Evolutionary conservation across 2,113 vertebrate genomes (phyloP).

Genomic region (Gopherus evgoodei): DNA sequence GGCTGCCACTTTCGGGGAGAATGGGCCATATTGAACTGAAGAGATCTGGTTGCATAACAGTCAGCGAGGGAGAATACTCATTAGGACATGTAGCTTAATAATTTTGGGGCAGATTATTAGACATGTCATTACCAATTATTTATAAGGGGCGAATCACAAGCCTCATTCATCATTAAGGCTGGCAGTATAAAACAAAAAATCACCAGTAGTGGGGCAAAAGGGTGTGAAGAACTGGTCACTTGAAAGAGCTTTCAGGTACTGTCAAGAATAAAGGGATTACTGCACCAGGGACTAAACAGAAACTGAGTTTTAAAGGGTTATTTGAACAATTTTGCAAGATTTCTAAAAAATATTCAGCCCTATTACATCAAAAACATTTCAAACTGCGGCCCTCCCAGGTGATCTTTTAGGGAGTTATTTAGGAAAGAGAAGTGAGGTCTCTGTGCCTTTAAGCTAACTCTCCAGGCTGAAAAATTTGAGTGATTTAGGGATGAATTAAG

Average conservation of each 20-base stretch:
- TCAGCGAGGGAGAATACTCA: background rate
- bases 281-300: background rate
- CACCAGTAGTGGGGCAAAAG: background rate
- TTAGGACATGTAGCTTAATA: background rate
- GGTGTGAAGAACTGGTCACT: background rate
- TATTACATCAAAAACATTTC: background rate
- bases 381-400: background rate
- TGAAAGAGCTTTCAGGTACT: background rate
- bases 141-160: background rate
- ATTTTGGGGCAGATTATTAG: background rate
- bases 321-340: background rate
- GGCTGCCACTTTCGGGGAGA: constrained; percentile 35
- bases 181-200: background rate
- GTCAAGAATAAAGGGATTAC: background rate
- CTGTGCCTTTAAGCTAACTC: background rate
- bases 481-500: background rate
- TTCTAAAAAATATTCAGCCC: background rate
- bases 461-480: background rate
- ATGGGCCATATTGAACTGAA: background rate
- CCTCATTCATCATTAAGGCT: background rate
- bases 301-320: background rate
- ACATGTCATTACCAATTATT: background rate
- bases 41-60: background rate
- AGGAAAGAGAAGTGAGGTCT: background rate
- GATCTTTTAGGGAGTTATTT: background rate